These are phyloP conservation scores for Ferdinandea cuprea DNA, from an alignment of 2,888 invertebrate species.

Conservation along the genomic window DNA sequence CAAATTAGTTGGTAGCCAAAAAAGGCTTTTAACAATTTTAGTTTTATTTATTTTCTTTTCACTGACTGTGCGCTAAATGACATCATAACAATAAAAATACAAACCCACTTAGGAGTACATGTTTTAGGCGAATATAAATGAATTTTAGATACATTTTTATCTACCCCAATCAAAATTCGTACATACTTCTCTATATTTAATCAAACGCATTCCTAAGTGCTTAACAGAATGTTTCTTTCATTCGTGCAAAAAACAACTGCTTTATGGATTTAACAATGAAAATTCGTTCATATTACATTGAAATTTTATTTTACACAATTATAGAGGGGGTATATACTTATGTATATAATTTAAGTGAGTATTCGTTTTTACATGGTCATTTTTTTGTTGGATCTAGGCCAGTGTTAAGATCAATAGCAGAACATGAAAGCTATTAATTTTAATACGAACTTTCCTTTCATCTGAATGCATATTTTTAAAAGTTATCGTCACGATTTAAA, in stretches of 20 bases:
- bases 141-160: conserved; percentile 2
- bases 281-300: conserved; percentile 5
- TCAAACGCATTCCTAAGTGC: not conserved
- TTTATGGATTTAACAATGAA: not conserved
- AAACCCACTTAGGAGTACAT: not conserved
- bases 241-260: not conserved
- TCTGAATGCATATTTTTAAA: not conserved
- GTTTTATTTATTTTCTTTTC: not conserved
- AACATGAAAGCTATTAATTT: not conserved
- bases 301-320: not conserved
- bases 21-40: not conserved
- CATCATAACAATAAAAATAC: conserved; percentile 7
- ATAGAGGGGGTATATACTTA: too few relatives aligned
- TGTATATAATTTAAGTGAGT: not conserved
- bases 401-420: conserved; percentile 5
- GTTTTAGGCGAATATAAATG: conserved; percentile 1
- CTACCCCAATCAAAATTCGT: not conserved
- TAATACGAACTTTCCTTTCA: not conserved
- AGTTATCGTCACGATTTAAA: not conserved
- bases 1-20: not conserved
- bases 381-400: conserved; percentile 2
- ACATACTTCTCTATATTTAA: not conserved
- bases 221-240: not conserved
- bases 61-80: not conserved
- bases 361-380: not conserved